Conservation (phyloP, 2,113 vertebrate species). For the Cairina moschata region DNA sequence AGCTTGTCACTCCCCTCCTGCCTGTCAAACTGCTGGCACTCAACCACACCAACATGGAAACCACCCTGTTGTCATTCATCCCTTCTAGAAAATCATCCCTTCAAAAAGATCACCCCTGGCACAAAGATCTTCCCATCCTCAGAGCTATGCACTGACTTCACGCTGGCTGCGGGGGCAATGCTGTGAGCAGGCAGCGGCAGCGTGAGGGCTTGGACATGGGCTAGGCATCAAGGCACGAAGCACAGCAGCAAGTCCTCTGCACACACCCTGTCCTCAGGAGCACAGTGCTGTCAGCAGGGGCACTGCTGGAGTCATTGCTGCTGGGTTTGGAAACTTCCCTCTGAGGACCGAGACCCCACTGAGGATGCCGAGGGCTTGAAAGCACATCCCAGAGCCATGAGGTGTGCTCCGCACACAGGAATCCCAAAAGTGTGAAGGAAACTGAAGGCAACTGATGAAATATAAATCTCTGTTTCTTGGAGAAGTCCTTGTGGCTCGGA, state of each 20-base stretch:
- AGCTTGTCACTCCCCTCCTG: not conserved
- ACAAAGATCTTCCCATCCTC: not conserved
- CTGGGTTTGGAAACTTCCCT: not conserved
- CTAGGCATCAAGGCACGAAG: not conserved
- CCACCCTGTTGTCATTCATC: not conserved
- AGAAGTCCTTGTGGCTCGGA: not conserved
- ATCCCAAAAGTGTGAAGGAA: not conserved
- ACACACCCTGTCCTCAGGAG: not conserved
- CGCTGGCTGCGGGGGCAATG: not conserved
- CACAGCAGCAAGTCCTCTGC: not conserved
- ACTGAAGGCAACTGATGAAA: not conserved
- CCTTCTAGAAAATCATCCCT: not conserved
- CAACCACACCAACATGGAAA: not conserved
- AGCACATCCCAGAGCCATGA: not conserved
- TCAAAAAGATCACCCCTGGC: not conserved
- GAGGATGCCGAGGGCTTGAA: not conserved
- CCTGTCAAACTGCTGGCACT: not conserved
- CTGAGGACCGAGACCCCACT: not conserved
- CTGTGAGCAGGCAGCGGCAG: not conserved
- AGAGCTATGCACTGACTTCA: not conserved
- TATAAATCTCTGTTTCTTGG: not conserved
- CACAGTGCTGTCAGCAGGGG: not conserved
- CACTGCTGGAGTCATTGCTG: not conserved
- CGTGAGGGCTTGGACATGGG: not conserved
- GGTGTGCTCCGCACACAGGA: not conserved